Conservation (phyloP, 1,140 invertebrate species). For the Sinella curviseta region DNA sequence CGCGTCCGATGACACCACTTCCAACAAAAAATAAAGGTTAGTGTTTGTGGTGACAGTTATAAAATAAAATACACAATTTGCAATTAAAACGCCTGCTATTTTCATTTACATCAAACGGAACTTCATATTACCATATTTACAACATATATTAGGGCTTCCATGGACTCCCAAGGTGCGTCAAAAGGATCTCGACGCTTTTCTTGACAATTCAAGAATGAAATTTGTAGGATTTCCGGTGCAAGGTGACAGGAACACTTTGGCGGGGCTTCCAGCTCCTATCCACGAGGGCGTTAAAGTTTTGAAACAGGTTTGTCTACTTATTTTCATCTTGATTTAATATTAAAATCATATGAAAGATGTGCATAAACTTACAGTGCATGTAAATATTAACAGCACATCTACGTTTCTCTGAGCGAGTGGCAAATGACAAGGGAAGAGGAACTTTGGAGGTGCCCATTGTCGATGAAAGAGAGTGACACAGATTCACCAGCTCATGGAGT, state of each 20-base stretch:
- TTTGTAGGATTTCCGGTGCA: slow-evolving; percentile 91
- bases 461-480: slow-evolving; percentile 64
- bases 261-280: slow-evolving; percentile 87
- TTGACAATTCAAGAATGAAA: slow-evolving; percentile 87
- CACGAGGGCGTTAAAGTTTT: slow-evolving; percentile 90
- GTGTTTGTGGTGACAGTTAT: not conserved
- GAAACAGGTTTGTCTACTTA: too few relatives aligned
- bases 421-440: slow-evolving; percentile 82
- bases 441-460: slow-evolving; percentile 54
- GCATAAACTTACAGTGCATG: not conserved
- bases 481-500: slow-evolving; percentile 29
- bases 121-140: not conserved
- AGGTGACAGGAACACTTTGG: slow-evolving; percentile 80
- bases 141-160: slow-evolving; percentile 78
- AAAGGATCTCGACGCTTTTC: slow-evolving; percentile 86
- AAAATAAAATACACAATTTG: not conserved
- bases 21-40: slow-evolving; percentile 52
- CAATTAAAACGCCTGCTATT: not conserved
- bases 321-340: slow-evolving; percentile 39
- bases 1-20: slow-evolving; percentile 59
- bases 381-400: slow-evolving; percentile 66
- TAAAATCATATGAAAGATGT: not conserved
- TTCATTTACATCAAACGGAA: not conserved
- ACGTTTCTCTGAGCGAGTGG: slow-evolving; percentile 77
- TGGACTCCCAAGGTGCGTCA: slow-evolving; percentile 96